A percentile compares a stretch with the other conserved stretches of the same genome.
Conservation (phyloP, 2,113 vertebrate genomes). For the Brachypodius melanocephalos region DNA sequence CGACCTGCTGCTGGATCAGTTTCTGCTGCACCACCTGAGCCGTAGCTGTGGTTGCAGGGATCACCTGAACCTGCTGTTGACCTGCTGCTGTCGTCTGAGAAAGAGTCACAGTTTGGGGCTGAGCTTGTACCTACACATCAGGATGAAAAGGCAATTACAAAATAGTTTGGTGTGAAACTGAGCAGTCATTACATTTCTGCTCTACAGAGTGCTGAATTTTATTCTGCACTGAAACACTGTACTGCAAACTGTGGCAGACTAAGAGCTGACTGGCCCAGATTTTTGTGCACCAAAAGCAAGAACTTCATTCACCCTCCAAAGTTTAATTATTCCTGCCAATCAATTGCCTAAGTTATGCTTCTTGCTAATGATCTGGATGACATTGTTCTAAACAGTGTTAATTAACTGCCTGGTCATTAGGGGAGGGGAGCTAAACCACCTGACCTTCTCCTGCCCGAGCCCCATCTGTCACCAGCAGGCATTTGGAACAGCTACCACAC, state of each 20-base stretch:
- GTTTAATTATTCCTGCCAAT: not conserved
- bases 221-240: not conserved
- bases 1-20: slow-evolving; percentile 84
- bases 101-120: slow-evolving; percentile 82
- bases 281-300: not conserved
- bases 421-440: not conserved
- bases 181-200: not conserved
- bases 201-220: not conserved
- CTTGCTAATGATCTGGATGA: not conserved
- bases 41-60: slow-evolving; percentile 75
- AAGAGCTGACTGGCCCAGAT: not conserved
- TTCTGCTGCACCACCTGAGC: slow-evolving; percentile 87
- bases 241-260: not conserved
- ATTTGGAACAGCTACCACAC: not conserved
- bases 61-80: slow-evolving; percentile 84
- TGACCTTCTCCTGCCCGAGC: not conserved
- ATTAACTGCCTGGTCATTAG: not conserved
- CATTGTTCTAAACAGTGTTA: not conserved
- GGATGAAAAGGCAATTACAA: not conserved
- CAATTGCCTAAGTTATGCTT: not conserved
- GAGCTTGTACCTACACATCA: slow-evolving; percentile 76
- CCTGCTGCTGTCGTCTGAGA: slow-evolving; percentile 77
- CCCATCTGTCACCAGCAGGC: not conserved
- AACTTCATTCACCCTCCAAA: not conserved
- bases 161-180: not conserved